phyloP scores from a whole-genome alignment of 2,888 invertebrate genomes.

The Cheilosia pagana region DNA sequence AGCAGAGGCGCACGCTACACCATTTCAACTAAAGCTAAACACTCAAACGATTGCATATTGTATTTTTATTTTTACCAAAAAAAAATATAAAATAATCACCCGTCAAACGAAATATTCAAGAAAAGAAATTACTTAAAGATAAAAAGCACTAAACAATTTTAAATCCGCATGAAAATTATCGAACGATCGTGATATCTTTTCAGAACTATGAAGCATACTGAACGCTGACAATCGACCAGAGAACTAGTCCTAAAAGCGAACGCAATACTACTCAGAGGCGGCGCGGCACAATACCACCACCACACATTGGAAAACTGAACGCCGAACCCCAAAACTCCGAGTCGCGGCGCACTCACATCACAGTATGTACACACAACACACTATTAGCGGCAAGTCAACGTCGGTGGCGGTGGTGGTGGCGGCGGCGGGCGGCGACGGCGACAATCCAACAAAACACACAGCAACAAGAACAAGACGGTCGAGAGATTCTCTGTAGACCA shows the following conservation, averaged over 20 bases:
- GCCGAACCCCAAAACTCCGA: conserved; percentile 68
- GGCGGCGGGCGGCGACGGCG: conserved; percentile 44
- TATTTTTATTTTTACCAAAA: conserved; percentile 35
- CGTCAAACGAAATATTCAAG: conserved; percentile 31
- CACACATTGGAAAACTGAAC: conserved; percentile 63
- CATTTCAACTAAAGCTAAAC: conserved; percentile 21
- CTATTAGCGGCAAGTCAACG: conserved; percentile 42
- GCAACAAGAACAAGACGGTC: conserved; percentile 61
- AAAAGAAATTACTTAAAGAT: conserved; percentile 19
- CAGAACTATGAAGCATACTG: conserved; percentile 72
- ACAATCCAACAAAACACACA: conserved; percentile 43
- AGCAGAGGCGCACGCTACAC: conserved; percentile 35
- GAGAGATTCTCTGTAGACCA: conserved; percentile 70
- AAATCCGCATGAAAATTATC: conserved; percentile 57
- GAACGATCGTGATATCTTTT: conserved; percentile 71
- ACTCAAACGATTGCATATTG: conserved; percentile 38
- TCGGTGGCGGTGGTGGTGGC: conserved; percentile 25
- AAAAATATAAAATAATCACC: conserved; percentile 38
- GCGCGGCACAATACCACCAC: conserved; percentile 66
- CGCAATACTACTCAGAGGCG: conserved; percentile 64
- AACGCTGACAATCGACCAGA: conserved; percentile 70
- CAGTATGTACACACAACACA: conserved; percentile 43
- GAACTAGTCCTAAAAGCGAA: conserved; percentile 74
- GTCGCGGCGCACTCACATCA: conserved; percentile 42
- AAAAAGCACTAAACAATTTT: conserved; percentile 11